Conservation (phyloP, 2,888 invertebrate genomes). For the Hermaeophaga mercurialis region DNA sequence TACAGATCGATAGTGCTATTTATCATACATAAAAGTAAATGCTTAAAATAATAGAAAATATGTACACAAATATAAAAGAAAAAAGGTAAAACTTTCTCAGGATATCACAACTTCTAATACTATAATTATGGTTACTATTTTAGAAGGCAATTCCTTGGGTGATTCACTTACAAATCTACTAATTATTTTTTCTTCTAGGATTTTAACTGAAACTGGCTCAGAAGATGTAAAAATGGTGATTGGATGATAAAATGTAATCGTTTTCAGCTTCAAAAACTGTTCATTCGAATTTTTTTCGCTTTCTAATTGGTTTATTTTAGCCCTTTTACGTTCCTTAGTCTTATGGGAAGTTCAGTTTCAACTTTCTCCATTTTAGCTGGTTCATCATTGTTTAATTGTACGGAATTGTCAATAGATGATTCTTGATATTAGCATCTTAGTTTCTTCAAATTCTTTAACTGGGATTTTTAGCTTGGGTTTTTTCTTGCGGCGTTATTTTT, state of each 20-base stretch:
- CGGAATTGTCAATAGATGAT: conserved; percentile 50
- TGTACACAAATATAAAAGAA: no score
- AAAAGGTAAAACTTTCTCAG: conserved; percentile 62
- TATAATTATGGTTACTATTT: conserved; percentile 62
- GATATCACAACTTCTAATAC: conserved; percentile 65
- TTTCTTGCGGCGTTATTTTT: conserved; percentile 56
- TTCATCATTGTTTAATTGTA: conserved; percentile 56
- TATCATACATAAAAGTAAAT: no score
- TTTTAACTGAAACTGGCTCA: conserved; percentile 66
- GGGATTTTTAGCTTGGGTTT: conserved; percentile 59
- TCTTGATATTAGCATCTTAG: conserved; percentile 58
- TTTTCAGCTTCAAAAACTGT: conserved; percentile 57
- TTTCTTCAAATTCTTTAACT: conserved; percentile 59
- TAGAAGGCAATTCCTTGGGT: conserved; percentile 59
- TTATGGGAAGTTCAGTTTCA: conserved; percentile 44
- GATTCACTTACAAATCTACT: conserved; percentile 64
- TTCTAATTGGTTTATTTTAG: conserved; percentile 48
- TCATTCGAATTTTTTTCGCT: conserved; percentile 49
- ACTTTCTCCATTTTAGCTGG: conserved; percentile 37
- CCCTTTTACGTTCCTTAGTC: conserved; percentile 54
- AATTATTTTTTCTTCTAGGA: conserved; percentile 68
- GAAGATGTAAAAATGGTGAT: conserved; percentile 66
- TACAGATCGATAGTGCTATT: no score
- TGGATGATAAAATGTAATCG: conserved; percentile 60
- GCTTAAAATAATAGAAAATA: no score